Evolutionary conservation across 2,797 vertebrate species (phyloP).

Genomic region (Pogoniulus pusillus): DNA sequence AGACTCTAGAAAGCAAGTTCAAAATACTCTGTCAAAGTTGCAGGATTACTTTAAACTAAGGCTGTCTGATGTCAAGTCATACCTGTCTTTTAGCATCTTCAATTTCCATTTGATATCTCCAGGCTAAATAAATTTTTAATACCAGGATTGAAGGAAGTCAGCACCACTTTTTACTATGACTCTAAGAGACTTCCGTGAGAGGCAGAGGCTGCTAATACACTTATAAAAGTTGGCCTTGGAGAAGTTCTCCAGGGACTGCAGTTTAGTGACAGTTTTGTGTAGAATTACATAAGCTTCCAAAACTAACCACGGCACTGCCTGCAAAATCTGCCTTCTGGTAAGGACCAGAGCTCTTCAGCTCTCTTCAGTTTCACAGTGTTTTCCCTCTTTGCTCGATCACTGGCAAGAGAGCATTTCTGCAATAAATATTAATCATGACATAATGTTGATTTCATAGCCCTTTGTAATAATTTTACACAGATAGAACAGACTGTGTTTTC

Average conservation of each 20-base stretch:
- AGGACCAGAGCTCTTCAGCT: background rate
- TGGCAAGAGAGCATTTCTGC: background rate
- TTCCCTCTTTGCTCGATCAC: background rate
- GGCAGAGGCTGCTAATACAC: background rate
- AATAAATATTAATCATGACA: background rate
- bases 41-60: background rate
- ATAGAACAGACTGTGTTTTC: background rate
- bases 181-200: background rate
- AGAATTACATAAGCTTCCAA: background rate
- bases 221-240: background rate
- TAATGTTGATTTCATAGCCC: background rate
- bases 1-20: background rate
- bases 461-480: background rate
- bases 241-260: background rate
- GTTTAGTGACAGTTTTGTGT: background rate
- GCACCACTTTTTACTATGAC: background rate
- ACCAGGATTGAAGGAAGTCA: background rate
- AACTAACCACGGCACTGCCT: background rate
- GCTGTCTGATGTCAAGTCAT: background rate
- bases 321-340: background rate
- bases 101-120: background rate
- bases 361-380: background rate
- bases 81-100: background rate
- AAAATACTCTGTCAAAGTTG: background rate
- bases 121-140: conserved; percentile 30